Evolutionary conservation across 1,140 invertebrate species (phyloP).

Genomic region (Steinernema khuongi): DNA sequence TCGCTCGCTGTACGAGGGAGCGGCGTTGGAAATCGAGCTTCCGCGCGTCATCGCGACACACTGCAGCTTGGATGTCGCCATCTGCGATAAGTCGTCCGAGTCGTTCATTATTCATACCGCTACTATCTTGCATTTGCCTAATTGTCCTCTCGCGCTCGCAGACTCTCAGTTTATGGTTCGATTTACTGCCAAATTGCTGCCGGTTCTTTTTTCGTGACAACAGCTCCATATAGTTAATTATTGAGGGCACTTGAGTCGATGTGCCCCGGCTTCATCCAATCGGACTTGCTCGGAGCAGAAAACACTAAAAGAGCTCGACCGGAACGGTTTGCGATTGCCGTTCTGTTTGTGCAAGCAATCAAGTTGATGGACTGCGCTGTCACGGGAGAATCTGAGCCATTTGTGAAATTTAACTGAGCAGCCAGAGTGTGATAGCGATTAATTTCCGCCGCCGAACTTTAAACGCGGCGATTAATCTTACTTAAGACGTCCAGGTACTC

Average conservation of each 20-base stretch:
- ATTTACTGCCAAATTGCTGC: conserved; percentile 13
- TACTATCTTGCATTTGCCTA: conserved; percentile 17
- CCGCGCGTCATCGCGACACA: not conserved
- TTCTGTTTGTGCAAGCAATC: not conserved
- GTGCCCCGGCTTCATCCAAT: not conserved
- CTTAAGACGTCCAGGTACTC: not conserved
- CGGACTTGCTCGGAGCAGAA: not conserved
- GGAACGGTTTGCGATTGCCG: not conserved
- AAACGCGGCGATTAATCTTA: conserved; percentile 1
- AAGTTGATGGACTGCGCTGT: conserved; percentile 7
- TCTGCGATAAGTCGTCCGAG: not conserved
- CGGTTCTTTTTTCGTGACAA: conserved; percentile 4
- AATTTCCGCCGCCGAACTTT: conserved; percentile 4
- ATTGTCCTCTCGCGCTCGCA: not conserved
- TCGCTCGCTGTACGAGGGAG: no score
- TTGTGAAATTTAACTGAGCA: not conserved
- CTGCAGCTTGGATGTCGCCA: not conserved
- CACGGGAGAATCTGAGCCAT: not conserved
- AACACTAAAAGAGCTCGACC: not conserved
- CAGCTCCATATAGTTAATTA: conserved; percentile 13
- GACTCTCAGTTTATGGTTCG: conserved; percentile 14
- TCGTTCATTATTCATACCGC: conserved; percentile 15
- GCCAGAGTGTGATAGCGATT: not conserved
- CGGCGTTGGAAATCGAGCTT: no score
- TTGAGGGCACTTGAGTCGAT: not conserved